Evolutionary conservation across 2,113 vertebrate species (phyloP), one percentile per base, ranked within the genome.

Genomic region (Petrocephalus zakoni): DNA sequence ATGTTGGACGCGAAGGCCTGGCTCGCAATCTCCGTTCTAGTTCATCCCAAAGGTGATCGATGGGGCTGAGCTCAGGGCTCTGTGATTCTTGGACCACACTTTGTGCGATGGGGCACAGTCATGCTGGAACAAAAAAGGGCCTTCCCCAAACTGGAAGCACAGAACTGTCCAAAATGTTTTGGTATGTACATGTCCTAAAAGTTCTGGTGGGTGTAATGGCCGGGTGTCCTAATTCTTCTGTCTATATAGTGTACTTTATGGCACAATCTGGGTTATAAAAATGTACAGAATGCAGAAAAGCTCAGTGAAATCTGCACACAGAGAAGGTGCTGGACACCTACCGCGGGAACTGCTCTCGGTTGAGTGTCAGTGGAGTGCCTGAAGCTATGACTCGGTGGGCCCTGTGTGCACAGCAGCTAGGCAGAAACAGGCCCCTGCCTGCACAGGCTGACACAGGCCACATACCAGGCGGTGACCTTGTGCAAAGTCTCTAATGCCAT

Each of bases 391-490:
- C 46, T 19, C 15, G 17, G n/a, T 10, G 85, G 84, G 15, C 2
- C 88, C 82, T 92, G 4, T 2, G 34, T 82, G 78, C 37, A 42
- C 37, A 1, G 4, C 21, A 21, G 34, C 72, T n/a, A 34, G n/a
- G 72, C 29, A 42, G n/a, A 11, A 4, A 29, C 13, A 34, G 78
- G 37, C n/a, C 46, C 11, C 15, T n/a, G 47, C 22, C 52, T 68
- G 89, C 61, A 72, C 9, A 81, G 53, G 55, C 56, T 47, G 58
- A 85, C 42, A 34, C 9, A 47, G 3, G 58, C 42, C n/a, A 42
- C 72, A 87, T 34, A 56, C 75, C 46, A 83, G 75, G 86, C 72
- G 85, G 85, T 82, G 42, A 34, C 34, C 87, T 72, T 52, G 13
- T 37, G 49, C 25, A 6, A 21, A 25, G 46, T 68, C 46, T 86